These are phyloP conservation scores for Melipona beecheii DNA, from an alignment of 2,888 invertebrate species.

Conservation along the genomic window DNA sequence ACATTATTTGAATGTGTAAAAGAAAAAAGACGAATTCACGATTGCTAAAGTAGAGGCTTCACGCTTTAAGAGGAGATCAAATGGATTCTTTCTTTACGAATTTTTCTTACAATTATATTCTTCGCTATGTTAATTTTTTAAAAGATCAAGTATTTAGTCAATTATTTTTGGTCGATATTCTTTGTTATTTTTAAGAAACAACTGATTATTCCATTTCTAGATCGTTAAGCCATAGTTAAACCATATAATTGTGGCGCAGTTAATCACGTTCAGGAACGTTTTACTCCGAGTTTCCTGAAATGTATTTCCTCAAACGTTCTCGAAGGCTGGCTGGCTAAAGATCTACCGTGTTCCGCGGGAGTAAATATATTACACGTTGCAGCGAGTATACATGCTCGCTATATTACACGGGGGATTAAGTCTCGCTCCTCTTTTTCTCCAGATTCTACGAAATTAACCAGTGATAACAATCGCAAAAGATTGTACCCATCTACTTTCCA, in stretches of 20 bases:
- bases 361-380: neutral
- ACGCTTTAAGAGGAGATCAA: too few relatives aligned
- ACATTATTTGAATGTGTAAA: too few relatives aligned
- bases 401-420: neutral
- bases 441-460: neutral
- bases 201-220: neutral
- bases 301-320: neutral
- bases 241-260: neutral
- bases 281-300: neutral
- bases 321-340: neutral
- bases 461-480: neutral
- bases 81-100: too few relatives aligned
- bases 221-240: neutral
- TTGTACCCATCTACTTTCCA: neutral
- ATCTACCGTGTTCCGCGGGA: neutral
- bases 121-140: too few relatives aligned
- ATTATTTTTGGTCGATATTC: neutral
- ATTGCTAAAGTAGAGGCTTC: too few relatives aligned
- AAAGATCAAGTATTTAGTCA: too few relatives aligned
- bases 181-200: neutral
- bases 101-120: too few relatives aligned
- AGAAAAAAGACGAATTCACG: too few relatives aligned
- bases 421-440: neutral
- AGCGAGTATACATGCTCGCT: neutral
- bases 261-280: neutral